phyloP scores from a whole-genome alignment of 1,140 invertebrate species.

The Megathymus violae region DNA sequence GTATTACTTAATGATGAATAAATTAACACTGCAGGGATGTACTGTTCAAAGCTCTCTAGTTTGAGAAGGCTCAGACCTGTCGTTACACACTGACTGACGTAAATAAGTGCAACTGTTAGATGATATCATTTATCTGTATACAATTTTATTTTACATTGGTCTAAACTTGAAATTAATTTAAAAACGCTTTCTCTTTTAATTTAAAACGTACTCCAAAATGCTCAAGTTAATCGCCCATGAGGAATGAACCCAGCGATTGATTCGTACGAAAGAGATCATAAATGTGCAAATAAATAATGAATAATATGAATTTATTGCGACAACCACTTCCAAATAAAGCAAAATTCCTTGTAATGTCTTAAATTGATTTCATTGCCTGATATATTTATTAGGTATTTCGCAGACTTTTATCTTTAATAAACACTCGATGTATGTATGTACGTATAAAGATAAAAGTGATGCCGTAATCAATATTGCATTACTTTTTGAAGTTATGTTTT shows the following conservation, averaged over 20 bases:
- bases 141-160: too few relatives aligned
- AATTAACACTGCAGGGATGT: too few relatives aligned
- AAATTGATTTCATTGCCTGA: neutral
- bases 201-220: slow-evolving; percentile 22
- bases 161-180: neutral
- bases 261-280: slow-evolving; percentile 57
- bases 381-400: slow-evolving; percentile 3
- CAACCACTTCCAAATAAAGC: slow-evolving; percentile 30
- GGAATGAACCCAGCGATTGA: slow-evolving; percentile 56
- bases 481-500: too few relatives aligned
- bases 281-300: slow-evolving; percentile 50
- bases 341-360: slow-evolving; percentile 5
- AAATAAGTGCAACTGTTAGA: too few relatives aligned
- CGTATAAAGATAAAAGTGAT: too few relatives aligned
- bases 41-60: too few relatives aligned
- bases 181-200: neutral
- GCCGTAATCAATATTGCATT: too few relatives aligned
- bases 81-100: too few relatives aligned
- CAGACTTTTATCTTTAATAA: slow-evolving; percentile 1
- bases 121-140: too few relatives aligned
- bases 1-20: too few relatives aligned
- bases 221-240: slow-evolving; percentile 61
- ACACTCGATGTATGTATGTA: too few relatives aligned
- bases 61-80: too few relatives aligned
- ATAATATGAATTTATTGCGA: slow-evolving; percentile 44